Conservation (phyloP, 2,888 invertebrate genomes). For the Danaus chrysippus region DNA sequence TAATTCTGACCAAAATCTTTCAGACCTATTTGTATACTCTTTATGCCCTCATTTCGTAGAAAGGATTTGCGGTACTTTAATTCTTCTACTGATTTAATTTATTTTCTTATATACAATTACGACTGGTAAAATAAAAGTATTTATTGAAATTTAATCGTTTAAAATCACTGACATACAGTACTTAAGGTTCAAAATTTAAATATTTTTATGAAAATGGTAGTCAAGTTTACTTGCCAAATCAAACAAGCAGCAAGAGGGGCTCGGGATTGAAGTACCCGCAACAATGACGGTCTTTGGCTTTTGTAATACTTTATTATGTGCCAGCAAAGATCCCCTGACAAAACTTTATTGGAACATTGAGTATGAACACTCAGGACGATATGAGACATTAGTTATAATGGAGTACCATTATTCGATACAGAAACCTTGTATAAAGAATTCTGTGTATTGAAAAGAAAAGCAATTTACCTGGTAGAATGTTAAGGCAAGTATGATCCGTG, state of each 20-base stretch:
- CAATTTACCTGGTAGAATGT: not conserved
- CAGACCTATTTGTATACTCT: too few species aligned
- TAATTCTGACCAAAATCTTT: too few species aligned
- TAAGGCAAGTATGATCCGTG: not conserved
- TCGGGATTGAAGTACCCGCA: conserved; percentile 75
- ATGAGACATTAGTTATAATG: conserved; percentile 67
- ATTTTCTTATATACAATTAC: too few species aligned
- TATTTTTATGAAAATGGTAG: not conserved
- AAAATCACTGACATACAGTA: too few species aligned
- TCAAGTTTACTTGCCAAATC: conserved; percentile 8
- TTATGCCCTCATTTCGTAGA: too few species aligned
- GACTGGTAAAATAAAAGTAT: too few species aligned
- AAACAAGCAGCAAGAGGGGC: conserved; percentile 40
- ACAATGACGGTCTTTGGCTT: conserved; percentile 79
- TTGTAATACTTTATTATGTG: conserved; percentile 80
- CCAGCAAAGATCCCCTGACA: conserved; percentile 75
- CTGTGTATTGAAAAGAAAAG: conserved; percentile 17
- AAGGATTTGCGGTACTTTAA: too few species aligned
- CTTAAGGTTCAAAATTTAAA: not conserved
- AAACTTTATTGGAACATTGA: conserved; percentile 78
- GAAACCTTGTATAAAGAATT: conserved; percentile 37
- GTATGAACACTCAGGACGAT: conserved; percentile 67
- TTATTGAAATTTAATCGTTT: too few species aligned
- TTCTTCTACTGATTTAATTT: too few species aligned
- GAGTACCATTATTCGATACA: conserved; percentile 54